These are phyloP conservation scores for Acyrthosiphon pisum DNA, from an alignment of 1,140 invertebrate genomes.

Conservation along the genomic window DNA sequence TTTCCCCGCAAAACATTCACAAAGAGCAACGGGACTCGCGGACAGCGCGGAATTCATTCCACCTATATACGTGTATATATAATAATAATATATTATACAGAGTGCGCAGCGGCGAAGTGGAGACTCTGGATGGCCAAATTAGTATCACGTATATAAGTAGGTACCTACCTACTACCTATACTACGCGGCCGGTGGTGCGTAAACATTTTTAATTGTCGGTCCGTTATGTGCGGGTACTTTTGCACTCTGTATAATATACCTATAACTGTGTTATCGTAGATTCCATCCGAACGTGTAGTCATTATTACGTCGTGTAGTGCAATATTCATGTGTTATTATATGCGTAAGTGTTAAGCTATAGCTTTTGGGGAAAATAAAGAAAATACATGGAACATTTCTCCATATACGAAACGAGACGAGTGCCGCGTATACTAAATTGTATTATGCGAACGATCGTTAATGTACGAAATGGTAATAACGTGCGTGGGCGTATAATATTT, in stretches of 20 bases:
- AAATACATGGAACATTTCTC: background rate
- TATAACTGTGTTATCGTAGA: background rate
- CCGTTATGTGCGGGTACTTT: slow-evolving; percentile 26
- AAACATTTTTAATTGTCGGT: slow-evolving; percentile 47
- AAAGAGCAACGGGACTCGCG: slow-evolving; percentile 50
- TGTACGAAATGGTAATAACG: background rate
- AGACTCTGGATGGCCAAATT: slow-evolving; percentile 39
- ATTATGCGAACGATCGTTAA: background rate
- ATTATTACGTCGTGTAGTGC: background rate
- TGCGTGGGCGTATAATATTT: background rate
- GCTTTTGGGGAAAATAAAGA: background rate
- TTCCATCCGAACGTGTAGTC: background rate
- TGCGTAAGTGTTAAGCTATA: too few relatives aligned
- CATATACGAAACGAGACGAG: background rate
- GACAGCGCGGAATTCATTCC: background rate
- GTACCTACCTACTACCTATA: background rate
- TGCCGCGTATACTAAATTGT: background rate
- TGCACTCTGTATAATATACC: background rate
- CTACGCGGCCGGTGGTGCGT: slow-evolving; percentile 38
- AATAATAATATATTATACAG: slow-evolving; percentile 27
- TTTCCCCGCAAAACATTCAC: slow-evolving; percentile 33
- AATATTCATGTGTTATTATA: background rate
- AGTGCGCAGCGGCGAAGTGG: background rate
- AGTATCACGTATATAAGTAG: slow-evolving; percentile 28
- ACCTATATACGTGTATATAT: background rate